Evolutionary conservation across 2,797 vertebrate species (phyloP).

Genomic region (Chloroceryle amazona): DNA sequence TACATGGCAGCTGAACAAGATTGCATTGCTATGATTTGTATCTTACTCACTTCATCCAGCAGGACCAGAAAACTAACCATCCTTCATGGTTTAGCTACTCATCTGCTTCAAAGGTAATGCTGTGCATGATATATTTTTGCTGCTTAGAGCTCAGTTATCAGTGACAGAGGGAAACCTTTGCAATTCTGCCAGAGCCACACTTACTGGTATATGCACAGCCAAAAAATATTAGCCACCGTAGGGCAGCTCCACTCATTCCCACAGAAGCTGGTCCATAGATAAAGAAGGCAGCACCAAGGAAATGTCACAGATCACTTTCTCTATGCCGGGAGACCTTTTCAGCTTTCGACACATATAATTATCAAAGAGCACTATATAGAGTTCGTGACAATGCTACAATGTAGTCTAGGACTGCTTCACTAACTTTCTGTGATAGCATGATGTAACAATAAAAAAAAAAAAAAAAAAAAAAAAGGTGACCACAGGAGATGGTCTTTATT

Average conservation of each 20-base stretch:
- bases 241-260: not conserved
- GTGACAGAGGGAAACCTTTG: not conserved
- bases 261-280: not conserved
- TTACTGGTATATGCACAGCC: not conserved
- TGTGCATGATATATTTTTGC: not conserved
- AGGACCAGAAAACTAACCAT: not conserved
- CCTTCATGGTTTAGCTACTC: not conserved
- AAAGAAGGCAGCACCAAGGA: not conserved
- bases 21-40: not conserved
- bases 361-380: not conserved
- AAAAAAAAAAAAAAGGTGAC: not conserved
- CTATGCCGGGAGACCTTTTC: not conserved
- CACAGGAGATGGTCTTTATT: not conserved
- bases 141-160: not conserved
- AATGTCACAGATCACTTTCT: not conserved
- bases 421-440: not conserved
- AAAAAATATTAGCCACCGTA: not conserved
- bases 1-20: constrained; percentile 18
- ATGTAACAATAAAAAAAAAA: not conserved
- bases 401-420: not conserved
- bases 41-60: not conserved
- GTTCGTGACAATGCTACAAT: not conserved
- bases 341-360: not conserved
- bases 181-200: not conserved
- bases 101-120: not conserved